These are phyloP conservation scores for Venusia cambrica DNA, from an alignment of 2,888 invertebrate species.

Conservation along the genomic window DNA sequence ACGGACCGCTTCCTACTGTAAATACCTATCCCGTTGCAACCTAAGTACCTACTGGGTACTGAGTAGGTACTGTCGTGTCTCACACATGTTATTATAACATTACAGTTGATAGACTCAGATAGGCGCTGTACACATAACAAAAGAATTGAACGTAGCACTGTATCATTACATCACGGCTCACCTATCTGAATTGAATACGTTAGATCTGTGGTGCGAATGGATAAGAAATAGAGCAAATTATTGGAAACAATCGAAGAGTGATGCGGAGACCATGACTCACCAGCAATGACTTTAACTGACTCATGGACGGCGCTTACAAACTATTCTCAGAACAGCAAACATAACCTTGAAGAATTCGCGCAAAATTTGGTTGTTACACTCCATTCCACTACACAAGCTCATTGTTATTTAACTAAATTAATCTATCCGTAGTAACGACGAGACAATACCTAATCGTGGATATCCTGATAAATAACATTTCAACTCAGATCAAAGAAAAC, in stretches of 20 bases:
- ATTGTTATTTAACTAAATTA: no score
- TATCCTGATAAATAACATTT: no score
- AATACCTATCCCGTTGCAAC: no score
- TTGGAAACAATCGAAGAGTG: slow-evolving; percentile 59
- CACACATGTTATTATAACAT: slow-evolving; percentile 3
- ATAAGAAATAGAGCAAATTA: slow-evolving; percentile 56
- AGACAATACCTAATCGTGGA: no score
- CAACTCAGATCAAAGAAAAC: no score
- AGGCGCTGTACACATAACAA: slow-evolving; percentile 19
- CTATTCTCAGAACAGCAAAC: slow-evolving; percentile 68
- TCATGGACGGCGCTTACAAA: slow-evolving; percentile 64
- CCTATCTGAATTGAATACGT: slow-evolving; percentile 35
- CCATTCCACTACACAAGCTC: no score
- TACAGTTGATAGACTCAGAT: slow-evolving; percentile 4
- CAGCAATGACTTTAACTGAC: slow-evolving; percentile 46
- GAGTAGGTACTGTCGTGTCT: neutral
- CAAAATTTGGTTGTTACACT: slow-evolving; percentile 32
- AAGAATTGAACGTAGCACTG: no score
- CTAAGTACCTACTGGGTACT: no score
- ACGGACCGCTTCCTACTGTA: no score
- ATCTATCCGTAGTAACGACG: no score
- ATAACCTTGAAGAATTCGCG: slow-evolving; percentile 63
- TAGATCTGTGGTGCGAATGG: no score
- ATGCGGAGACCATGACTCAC: slow-evolving; percentile 58
- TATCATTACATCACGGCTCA: no score